Base-by-base conservation (phyloP, 2,888 invertebrate species). In the Abrostola triplasia region DNA sequence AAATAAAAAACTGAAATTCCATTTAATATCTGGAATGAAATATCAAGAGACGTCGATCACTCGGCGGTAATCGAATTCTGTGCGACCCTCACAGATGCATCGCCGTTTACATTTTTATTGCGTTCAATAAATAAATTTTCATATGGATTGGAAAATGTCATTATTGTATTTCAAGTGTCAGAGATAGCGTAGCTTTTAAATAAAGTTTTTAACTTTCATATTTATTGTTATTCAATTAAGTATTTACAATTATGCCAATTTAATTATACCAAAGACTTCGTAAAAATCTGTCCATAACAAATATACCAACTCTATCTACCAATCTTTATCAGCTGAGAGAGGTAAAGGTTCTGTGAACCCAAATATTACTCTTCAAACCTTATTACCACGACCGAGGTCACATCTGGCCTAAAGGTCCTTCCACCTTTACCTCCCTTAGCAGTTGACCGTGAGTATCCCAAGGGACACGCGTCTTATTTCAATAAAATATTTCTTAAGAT, bases 401-500 rank as follows among this genome's bases (percentile, higher is more conserved):
- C 57, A 57, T 41, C 49, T 50, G 57, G 36, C 35, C 2, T 9
- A 10, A 13, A 37, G 37, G 36, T 9, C n/a, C 12, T 57, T 50
- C 49, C 12, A 12, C 41, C 41, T 9, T 57, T 50, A 61, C 24
- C 24, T 1, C 24, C 24, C 24, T 61, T 50, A 61, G 37, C 49
- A 36, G 35, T 42, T 42, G 55, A 61, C 49, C 55, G 36, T 50
- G 44, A 55, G 10, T 6, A n/a, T 12, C 41, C 41, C 5, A 8
- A 47, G n/a, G 51, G n/a, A 12, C 37, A 37, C 9, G 8, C 24
- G n/a, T 50, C 41, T 60, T 13, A 50, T 42, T 61, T 55, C 42
- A 55, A 55, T 54, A 60, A 60, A 54, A 60, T 44, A 61, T 50
- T 13, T 10, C 60, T 49, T 7, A 35, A 35, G 10, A 44, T 37